Conservation (phyloP, 2,797 vertebrate genomes). For the Fistularia tabacaria region DNA sequence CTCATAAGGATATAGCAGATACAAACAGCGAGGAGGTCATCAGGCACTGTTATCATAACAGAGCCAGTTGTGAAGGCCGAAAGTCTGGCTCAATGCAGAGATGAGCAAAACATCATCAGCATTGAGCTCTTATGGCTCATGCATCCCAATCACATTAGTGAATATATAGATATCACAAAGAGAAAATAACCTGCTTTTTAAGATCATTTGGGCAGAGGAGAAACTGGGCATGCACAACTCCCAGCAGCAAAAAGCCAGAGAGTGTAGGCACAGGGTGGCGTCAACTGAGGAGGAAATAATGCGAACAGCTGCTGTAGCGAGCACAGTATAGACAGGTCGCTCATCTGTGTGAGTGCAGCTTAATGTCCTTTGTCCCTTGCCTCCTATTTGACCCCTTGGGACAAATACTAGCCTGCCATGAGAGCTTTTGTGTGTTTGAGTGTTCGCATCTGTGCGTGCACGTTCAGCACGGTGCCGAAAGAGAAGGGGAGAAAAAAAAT, state of each 20-base stretch:
- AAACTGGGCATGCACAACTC: neutral
- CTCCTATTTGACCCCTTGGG: constrained; percentile 56
- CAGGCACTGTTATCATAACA: too few species aligned
- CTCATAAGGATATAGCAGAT: too few species aligned
- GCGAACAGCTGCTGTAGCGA: constrained; percentile 68
- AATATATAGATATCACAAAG: too few species aligned
- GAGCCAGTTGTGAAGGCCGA: too few species aligned
- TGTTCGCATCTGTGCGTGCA: neutral
- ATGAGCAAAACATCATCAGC: too few species aligned
- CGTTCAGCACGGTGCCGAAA: constrained; percentile 7
- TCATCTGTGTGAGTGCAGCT: constrained; percentile 32
- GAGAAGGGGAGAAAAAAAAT: constrained; percentile 1
- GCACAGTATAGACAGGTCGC: constrained; percentile 50
- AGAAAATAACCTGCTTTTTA: too few species aligned
- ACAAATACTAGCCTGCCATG: constrained; percentile 51
- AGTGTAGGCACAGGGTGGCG: constrained; percentile 1
- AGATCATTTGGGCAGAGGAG: too few species aligned
- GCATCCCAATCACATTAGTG: too few species aligned
- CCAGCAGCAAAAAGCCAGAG: neutral
- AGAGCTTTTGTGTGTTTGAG: constrained; percentile 14
- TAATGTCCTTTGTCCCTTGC: constrained; percentile 60
- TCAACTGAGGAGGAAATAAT: constrained; percentile 65
- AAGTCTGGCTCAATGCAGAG: too few species aligned
- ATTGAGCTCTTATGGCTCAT: too few species aligned
- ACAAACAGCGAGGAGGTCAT: too few species aligned